Evolutionary conservation across 2,888 invertebrate genomes (phyloP), one percentile per base, ranked within the genome.

Genomic region (Drosophila neonasuta): DNA sequence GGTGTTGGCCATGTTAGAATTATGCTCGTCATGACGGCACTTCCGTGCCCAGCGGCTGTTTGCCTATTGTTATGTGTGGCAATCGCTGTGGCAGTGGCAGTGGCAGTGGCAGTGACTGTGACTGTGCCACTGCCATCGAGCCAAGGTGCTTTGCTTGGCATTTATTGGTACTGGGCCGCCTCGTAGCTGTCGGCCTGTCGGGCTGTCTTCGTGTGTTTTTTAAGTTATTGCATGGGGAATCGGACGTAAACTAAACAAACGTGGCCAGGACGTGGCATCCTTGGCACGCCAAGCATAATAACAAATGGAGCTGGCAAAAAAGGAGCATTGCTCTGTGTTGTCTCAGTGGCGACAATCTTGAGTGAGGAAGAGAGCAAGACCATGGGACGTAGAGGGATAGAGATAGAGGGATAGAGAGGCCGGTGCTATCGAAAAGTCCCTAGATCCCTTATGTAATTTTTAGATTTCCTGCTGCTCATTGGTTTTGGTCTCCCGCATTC

Each of bases 381-480:
- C 17, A 10, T 17, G n/a, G 4, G 20, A 10, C 1, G 17, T n/a
- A 42, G 42, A 1, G 42, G 5, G 2, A 42, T 8, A 42, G n/a
- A 34, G 13, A 34, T 32, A 46, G 46, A 42, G n/a, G 20, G 13
- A 34, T 32, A 46, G 46, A 56, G 46, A 46, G 77, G 62, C 71
- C 59, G 56, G 56, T 77, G 71, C 68, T 63, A 72, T 77, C 71
- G 69, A 74, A 79, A 80, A 87, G 74, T 83, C 89, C 89, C 90
- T 68, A 68, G 80, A 84, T 90, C 90, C 90, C 90, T 88, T 85
- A 89, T 87, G 89, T 90, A 90, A 90, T 90, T 90, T 90, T 87
- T 86, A 87, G 83, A 85, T 87, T 88, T 87, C 76, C 77, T 71
- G 69, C 79, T 80, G 62, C 74, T 74, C 76, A 67, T 73, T 79